phyloP scores from a whole-genome alignment of 2,888 invertebrate species.

The Clunio marinus region DNA sequence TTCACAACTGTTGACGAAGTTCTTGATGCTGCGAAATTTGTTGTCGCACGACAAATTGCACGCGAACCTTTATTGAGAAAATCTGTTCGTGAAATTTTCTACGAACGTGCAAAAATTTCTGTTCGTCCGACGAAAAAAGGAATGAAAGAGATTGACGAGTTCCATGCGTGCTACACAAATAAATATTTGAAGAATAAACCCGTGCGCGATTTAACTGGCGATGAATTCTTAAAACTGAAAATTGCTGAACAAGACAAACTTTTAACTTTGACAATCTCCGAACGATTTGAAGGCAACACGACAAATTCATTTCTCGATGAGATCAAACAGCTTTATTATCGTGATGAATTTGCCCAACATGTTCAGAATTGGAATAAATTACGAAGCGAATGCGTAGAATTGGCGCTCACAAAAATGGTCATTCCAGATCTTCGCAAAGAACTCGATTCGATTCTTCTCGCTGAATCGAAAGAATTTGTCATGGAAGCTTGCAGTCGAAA shows the following conservation, averaged over 20 bases:
- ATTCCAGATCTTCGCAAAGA: slow-evolving; percentile 87
- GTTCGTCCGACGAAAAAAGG: slow-evolving; percentile 86
- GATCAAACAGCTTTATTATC: slow-evolving; percentile 62
- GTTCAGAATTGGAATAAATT: slow-evolving; percentile 95
- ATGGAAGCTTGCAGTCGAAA: slow-evolving; percentile 79
- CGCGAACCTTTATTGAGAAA: slow-evolving; percentile 85
- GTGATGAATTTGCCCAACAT: slow-evolving; percentile 90
- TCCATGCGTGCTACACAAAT: slow-evolving; percentile 78
- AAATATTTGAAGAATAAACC: slow-evolving; percentile 93
- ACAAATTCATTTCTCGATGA: slow-evolving; percentile 76
- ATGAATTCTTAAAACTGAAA: slow-evolving; percentile 80
- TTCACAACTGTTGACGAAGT: slow-evolving; percentile 75
- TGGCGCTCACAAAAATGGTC: slow-evolving; percentile 81
- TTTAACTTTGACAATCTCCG: slow-evolving; percentile 67
- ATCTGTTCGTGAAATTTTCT: slow-evolving; percentile 78
- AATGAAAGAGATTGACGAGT: slow-evolving; percentile 91
- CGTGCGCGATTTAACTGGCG: slow-evolving; percentile 78
- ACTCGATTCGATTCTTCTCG: slow-evolving; percentile 68
- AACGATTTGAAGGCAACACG: slow-evolving; percentile 74
- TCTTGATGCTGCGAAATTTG: slow-evolving; percentile 83
- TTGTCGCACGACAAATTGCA: slow-evolving; percentile 91
- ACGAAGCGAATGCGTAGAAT: slow-evolving; percentile 79
- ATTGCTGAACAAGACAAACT: slow-evolving; percentile 80
- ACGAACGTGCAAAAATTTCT: slow-evolving; percentile 79
- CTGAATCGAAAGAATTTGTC: slow-evolving; percentile 84